phyloP scores from a whole-genome alignment of 2,113 vertebrate species.

The Chionis minor region DNA sequence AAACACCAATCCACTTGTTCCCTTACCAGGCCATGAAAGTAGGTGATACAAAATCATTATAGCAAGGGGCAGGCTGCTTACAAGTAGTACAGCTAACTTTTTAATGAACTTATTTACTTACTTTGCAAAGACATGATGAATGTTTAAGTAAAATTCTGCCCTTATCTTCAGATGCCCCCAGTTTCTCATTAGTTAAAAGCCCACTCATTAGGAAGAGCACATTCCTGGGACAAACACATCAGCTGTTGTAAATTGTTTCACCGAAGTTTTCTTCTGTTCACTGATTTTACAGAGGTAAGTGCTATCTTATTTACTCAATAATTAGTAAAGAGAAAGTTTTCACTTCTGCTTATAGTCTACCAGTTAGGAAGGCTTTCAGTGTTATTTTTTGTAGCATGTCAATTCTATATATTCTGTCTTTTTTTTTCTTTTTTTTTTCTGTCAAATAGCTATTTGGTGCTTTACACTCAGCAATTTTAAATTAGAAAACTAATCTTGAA shows the following conservation, averaged over 20 bases:
- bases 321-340: background rate
- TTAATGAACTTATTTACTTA: background rate
- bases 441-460: background rate
- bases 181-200: conserved; percentile 54
- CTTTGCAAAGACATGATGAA: background rate
- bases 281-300: conserved; percentile 61
- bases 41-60: background rate
- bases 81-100: background rate
- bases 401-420: background rate
- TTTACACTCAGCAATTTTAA: background rate
- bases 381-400: background rate
- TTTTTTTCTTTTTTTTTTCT: background rate
- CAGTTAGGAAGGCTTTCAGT: background rate
- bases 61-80: background rate
- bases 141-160: background rate
- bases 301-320: conserved; percentile 17
- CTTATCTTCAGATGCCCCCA: background rate
- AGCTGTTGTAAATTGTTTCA: conserved; percentile 19
- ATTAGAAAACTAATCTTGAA: background rate
- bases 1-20: background rate
- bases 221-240: conserved; percentile 27
- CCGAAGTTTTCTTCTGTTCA: conserved; percentile 40
- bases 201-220: conserved; percentile 50
- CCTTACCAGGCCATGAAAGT: background rate
- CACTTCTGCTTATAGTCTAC: background rate